Evolutionary conservation across 2,888 invertebrate genomes (phyloP), one percentile per base, ranked within the genome.

Genomic region (Pterostichus niger): DNA sequence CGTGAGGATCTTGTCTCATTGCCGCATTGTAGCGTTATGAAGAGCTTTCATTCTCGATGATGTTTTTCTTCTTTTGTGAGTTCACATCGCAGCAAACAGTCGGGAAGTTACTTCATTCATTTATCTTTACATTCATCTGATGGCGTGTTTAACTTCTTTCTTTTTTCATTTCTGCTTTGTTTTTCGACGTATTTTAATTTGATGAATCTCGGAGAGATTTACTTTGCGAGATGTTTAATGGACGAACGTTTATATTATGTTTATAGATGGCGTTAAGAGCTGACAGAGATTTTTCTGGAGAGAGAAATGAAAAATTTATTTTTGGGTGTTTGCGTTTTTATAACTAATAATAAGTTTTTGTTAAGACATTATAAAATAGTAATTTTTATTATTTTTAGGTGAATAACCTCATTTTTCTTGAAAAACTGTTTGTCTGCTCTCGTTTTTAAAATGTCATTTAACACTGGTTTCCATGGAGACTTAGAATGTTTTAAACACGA

Each of bases 1-100:
- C 61, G 54, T 61, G 56, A 78, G 59, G 54, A 71, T 40, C 68
- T 75, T 59, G 9, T 54, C 24, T 61, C 54, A 9, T 33, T 35
- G 31, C 13, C 15, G 46, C 59, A 11, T 44, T 15, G 10, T 44
- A 24, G 17, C 40, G 31, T 68, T 52, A 68, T 81, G 71, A 81
- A 81, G 81, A 54, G 71, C 71, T 68, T 81, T 81, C 64, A 71
- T 81, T n/a, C 73, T 59, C 24, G 44, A 44, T 73, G 68, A 71
- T 81, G 81, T 71, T 81, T 71, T 68, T 56, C 24, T 68, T 73
- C 49, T 68, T 68, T 71, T 81, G 35, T 73, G 10, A 35, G 40
- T 40, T 68, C 35, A 2, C 68, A 68, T 68, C 68, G 5, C n/a
- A 44, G 68, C 68, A 7, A 44, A 44, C 44, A 40, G 40, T 15